These are phyloP conservation scores for Sebastes hubbsi DNA, from an alignment of 2,797 vertebrate species.

Conservation along the genomic window DNA sequence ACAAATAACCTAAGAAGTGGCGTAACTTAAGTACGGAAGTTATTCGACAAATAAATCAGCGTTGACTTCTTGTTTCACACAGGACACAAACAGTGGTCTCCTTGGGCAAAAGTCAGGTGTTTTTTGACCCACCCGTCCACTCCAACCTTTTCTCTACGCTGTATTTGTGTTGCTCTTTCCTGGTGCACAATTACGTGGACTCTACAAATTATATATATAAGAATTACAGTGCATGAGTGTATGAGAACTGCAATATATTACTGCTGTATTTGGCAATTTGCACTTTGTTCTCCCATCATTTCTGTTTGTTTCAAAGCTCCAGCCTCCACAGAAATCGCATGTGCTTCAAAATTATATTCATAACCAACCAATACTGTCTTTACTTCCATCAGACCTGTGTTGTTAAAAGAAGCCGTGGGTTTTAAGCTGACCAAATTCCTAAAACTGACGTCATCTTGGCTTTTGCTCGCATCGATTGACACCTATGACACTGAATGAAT, in stretches of 20 bases:
- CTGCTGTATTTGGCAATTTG: not conserved
- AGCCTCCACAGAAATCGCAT: not conserved
- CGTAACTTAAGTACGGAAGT: too few relatives aligned
- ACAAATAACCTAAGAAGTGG: too few relatives aligned
- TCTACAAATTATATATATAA: too few relatives aligned
- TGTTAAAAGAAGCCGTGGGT: not conserved
- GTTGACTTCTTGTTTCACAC: rapidly evolving
- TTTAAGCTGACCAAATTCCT: not conserved
- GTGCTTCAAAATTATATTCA: not conserved
- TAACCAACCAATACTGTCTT: not conserved
- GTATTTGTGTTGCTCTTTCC: too few relatives aligned
- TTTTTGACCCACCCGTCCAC: too few relatives aligned
- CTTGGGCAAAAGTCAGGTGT: too few relatives aligned
- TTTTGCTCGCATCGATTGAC: constrained; percentile 4
- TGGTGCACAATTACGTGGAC: too few relatives aligned
- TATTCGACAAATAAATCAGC: too few relatives aligned
- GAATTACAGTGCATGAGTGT: not conserved
- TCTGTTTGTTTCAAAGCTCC: not conserved
- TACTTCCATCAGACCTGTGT: not conserved
- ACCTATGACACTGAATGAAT: constrained; percentile 42
- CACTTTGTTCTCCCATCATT: not conserved
- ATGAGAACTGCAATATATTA: not conserved
- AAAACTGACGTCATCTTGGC: not conserved
- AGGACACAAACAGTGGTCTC: too few relatives aligned
- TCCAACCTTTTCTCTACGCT: too few relatives aligned